Base-by-base conservation (phyloP, 2,888 invertebrate genomes). In the Tenthredo livida region DNA sequence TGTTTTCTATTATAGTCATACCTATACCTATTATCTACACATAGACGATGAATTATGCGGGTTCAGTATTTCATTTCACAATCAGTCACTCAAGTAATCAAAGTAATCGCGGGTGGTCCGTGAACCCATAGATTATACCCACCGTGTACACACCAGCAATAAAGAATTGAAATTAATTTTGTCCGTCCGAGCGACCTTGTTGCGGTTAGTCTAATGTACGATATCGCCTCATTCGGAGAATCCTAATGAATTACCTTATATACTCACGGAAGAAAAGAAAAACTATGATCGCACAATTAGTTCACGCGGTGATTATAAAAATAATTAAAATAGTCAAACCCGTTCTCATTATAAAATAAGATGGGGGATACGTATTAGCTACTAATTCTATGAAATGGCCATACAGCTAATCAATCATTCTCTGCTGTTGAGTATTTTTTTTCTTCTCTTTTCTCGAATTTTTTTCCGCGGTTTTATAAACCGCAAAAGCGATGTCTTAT, bases 71-170 rank as follows among this genome's bases (percentile, higher is more conserved):
- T 33, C 67, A 67, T 29, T 67, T 67, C 67, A 33, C 33, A 67
- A 67, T 67, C 67, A 67, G 67, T 67, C 33, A 67, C 67, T 33
- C 67, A 67, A 67, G 15, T 43, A 73, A 73, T 73, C 73, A 73
- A 73, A 43, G 43, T 73, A 73, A 73, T 73, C 73, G 43, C 73
- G 73, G 73, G 73, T 73, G 73, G 73, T 73, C 73, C 73, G 73
- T 40, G 73, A 73, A 67, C 67, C 67, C 67, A 33, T 67, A 67
- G 29, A 67, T 33, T 67, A 25, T 33, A 33, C 15, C 4, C 61
- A 12, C 25, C 33, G 17, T 15, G 33, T 67, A 15, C 37, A n/a
- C 7, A 73, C 40, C 10, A 25, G 40, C 43, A 73, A 40, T 21
- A n/a, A 73, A 73, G 21, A 73, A 73, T 73, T 25, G 43, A 73